A percentile compares a stretch with the other conserved stretches of the same genome.
Evolutionary conservation across 2,113 vertebrate species (phyloP).

Genomic region (Anthoscopus minutus): DNA sequence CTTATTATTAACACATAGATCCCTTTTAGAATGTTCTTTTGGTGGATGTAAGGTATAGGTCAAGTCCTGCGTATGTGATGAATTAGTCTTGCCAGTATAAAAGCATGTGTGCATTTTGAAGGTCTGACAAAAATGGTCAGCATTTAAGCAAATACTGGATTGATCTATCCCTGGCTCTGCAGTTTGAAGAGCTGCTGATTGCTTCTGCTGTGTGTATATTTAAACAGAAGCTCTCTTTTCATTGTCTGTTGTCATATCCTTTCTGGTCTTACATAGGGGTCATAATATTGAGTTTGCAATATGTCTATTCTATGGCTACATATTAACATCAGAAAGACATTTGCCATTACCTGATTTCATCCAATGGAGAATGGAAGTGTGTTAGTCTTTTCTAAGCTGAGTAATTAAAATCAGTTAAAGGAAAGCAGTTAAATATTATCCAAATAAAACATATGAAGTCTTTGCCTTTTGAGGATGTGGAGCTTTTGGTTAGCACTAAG

Average conservation of each 20-base stretch:
- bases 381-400: background rate
- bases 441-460: background rate
- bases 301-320: background rate
- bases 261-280: background rate
- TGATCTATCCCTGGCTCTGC: background rate
- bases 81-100: background rate
- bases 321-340: background rate
- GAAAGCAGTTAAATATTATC: background rate
- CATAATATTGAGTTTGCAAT: background rate
- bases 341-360: background rate
- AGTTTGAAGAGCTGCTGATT: background rate
- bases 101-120: background rate
- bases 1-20: background rate
- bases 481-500: background rate
- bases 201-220: background rate
- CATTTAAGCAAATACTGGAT: background rate
- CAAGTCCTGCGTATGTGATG: background rate
- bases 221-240: constrained; percentile 9
- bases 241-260: background rate
- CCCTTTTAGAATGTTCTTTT: background rate
- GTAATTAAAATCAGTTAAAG: background rate
- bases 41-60: background rate
- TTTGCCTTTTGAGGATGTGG: background rate
- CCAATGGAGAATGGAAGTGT: background rate
- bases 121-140: background rate